Conservation (phyloP, 2,113 vertebrate species). For the Porphyrio hochstetteri region DNA sequence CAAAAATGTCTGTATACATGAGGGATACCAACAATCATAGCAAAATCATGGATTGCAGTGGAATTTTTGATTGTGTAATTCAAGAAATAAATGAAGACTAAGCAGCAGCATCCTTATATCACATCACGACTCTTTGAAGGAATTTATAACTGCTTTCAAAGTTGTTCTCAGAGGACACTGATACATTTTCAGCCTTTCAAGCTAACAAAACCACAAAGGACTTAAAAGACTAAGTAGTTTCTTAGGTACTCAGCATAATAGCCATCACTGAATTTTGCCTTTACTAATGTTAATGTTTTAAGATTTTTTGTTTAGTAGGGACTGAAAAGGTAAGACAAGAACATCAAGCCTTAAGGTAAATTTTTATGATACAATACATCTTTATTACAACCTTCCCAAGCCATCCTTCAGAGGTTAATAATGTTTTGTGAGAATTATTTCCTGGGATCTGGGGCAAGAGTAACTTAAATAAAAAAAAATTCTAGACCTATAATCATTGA, state of each 20-base stretch:
- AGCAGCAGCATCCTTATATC: background rate
- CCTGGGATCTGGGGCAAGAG: background rate
- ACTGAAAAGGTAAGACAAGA: background rate
- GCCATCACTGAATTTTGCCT: background rate
- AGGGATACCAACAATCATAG: background rate
- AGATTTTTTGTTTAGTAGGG: background rate
- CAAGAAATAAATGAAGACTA: background rate
- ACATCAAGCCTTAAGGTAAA: background rate
- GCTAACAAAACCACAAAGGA: background rate
- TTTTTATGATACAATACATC: background rate
- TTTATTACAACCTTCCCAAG: background rate
- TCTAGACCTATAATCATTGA: constrained; percentile 4
- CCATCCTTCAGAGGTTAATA: background rate
- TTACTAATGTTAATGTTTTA: background rate
- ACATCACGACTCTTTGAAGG: background rate
- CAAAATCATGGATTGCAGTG: background rate
- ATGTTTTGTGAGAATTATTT: background rate
- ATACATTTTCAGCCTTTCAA: background rate
- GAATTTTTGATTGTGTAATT: background rate
- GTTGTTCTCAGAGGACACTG: background rate
- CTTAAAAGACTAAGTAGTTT: background rate
- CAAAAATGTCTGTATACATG: background rate
- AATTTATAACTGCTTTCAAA: background rate
- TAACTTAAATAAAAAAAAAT: constrained; percentile 7
- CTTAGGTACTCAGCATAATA: background rate